Conservation (phyloP, 23 tunicate genomes). For the Aplidium turbinatum region DNA sequence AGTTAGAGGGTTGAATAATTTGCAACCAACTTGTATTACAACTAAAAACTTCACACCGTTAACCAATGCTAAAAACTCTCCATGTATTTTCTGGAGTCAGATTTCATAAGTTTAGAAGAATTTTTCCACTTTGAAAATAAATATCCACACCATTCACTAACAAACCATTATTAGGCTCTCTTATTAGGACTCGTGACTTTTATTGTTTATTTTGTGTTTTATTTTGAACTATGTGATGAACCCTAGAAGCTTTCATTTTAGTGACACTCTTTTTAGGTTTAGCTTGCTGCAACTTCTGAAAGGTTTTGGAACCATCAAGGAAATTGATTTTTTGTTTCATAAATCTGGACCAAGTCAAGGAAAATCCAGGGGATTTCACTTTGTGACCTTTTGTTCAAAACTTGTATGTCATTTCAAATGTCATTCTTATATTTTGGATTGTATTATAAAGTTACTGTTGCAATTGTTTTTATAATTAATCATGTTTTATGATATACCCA, state of each 20-base stretch:
- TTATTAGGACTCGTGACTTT: neutral
- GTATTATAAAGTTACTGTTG: no score
- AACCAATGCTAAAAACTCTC: no score
- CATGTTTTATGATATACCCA: no score
- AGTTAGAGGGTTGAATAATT: no score
- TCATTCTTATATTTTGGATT: neutral
- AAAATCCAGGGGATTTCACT: constrained; percentile 64
- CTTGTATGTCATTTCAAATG: neutral
- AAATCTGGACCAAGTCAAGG: constrained; percentile 77
- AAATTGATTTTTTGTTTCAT: constrained; percentile 70
- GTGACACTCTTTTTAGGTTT: constrained; percentile 27
- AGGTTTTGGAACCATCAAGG: constrained; percentile 54
- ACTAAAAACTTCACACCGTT: no score
- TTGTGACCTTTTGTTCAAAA: constrained; percentile 59
- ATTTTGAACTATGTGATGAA: neutral
- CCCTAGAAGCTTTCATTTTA: neutral
- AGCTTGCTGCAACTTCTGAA: constrained; percentile 58
- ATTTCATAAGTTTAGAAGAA: neutral
- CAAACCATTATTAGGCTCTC: no score
- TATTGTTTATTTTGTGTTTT: neutral
- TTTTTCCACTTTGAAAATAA: neutral
- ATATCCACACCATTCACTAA: neutral
- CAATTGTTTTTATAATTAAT: no score
- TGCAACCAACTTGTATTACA: no score
- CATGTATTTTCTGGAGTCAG: no score